A percentile compares a stretch with the other conserved stretches of the same genome.
phyloP scores from a whole-genome alignment of 2,797 vertebrate species.

The Microhierax caerulescens region DNA sequence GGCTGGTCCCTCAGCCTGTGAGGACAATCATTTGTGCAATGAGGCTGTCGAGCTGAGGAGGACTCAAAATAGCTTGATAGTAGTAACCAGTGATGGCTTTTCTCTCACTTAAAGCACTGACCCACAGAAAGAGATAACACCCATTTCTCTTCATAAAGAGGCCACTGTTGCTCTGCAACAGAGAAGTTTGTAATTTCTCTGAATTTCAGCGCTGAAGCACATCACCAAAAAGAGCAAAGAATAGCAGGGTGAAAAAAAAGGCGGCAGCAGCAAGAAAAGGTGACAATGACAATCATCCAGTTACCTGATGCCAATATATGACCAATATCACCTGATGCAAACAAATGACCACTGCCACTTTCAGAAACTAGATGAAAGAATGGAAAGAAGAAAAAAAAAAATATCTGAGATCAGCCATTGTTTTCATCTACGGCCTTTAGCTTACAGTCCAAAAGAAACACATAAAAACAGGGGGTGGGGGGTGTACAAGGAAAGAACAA shows the following conservation, averaged over 20 bases:
- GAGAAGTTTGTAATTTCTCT: neutral
- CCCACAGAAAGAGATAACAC: neutral
- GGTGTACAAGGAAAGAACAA: neutral
- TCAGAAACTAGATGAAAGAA: neutral
- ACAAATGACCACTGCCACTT: neutral
- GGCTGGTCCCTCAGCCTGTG: too few species aligned
- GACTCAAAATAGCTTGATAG: neutral
- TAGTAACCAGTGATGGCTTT: neutral
- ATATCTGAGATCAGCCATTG: neutral
- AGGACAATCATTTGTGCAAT: neutral
- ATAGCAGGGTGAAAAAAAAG: neutral
- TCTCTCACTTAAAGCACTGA: neutral
- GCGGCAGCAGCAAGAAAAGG: neutral
- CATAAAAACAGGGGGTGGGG: accelerated
- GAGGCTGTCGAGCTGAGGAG: neutral
- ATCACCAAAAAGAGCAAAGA: neutral
- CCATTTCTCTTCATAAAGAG: neutral
- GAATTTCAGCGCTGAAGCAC: neutral
- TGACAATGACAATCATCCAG: neutral
- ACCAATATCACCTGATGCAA: neutral
- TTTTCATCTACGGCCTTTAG: neutral
- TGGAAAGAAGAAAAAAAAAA: neutral
- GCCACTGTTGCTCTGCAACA: neutral
- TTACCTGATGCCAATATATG: neutral
- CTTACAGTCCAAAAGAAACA: neutral